Percentiles rank a stretch among this genome's conserved stretches.
These are phyloP conservation scores for Caenorhabditis doughertyi DNA, from an alignment of 2,888 invertebrate species.

Conservation along the genomic window DNA sequence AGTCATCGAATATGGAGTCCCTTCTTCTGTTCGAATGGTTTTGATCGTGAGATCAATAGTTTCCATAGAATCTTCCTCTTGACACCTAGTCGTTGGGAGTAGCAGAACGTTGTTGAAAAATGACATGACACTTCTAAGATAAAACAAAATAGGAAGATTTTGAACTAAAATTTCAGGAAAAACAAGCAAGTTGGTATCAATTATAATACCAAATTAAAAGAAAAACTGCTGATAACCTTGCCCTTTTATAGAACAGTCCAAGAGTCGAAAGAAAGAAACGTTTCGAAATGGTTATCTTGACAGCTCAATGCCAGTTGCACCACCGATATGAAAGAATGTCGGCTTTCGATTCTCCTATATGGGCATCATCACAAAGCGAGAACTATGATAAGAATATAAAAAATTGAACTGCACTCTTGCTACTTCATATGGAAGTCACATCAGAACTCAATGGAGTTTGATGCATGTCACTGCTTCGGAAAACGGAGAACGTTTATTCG, in stretches of 20 bases:
- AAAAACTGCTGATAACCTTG: not conserved
- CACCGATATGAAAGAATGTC: not conserved
- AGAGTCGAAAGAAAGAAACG: not conserved
- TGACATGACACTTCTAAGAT: not conserved
- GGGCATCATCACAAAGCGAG: not conserved
- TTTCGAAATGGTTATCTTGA: not conserved
- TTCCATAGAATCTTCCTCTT: too few species aligned
- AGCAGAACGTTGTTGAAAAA: not conserved
- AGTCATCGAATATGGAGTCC: constrained; percentile 97
- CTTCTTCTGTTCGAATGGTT: constrained; percentile 94
- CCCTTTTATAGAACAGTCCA: constrained; percentile 16
- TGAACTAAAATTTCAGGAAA: too few species aligned
- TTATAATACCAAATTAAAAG: not conserved
- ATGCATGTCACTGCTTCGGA: too few species aligned
- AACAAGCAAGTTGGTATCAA: not conserved
- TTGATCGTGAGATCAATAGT: constrained; percentile 92
- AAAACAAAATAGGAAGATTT: too few species aligned
- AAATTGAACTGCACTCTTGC: too few species aligned
- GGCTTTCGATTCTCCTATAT: too few species aligned
- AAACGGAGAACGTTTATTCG: too few species aligned
- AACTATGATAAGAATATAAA: not conserved
- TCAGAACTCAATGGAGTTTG: too few species aligned
- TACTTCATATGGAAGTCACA: too few species aligned
- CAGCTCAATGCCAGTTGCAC: not conserved
- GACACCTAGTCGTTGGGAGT: too few species aligned